Evolutionary conservation across 2,113 vertebrate genomes (phyloP), one percentile per base, ranked within the genome.

Genomic region (Fukomys damarensis): DNA sequence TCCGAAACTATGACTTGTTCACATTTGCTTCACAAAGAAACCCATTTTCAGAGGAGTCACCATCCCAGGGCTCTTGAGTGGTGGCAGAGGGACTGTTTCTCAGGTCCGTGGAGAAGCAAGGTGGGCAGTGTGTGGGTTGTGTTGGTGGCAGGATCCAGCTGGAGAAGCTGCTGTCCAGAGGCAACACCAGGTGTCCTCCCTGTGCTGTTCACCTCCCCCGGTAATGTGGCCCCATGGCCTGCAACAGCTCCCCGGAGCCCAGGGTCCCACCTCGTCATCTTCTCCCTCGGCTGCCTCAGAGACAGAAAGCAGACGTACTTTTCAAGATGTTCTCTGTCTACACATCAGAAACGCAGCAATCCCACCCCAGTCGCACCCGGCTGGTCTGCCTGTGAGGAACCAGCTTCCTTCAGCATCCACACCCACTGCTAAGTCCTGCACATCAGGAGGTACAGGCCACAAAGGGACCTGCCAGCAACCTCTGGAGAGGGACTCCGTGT

Each of bases 1-100:
- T 5, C 2, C 46, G 61, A 58, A 30, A 17, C 26, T 0, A 8
- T 1, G 1, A 7, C 10, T 8, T 38, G n/a, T 17, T 32, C 38
- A 7, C 30, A 20, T 10, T 61, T 41, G 52, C 38, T 4, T 35
- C 66, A n/a, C 1, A 35, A 61, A 24, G 41, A 30, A 22, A 32
- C 3, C 54, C 9, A 8, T 2, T 28, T 56, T 38, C 41, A 30
- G 72, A 20, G 13, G 20, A n/a, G n/a, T 8, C 76, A 9, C 76
- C 49, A 8, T 7, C 28, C 30, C 72, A 30, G 74, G 1, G 13
- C 43, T 17, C 26, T 32, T 0, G 70, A 12, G 7, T 4, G 10
- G 41, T 12, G 32, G 70, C 41, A 43, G 22, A 26, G 70, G 0
- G 41, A 22, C 38, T 14, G 12, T 2, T 49, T 2, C 28, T 17